Evolutionary conservation across 2,797 vertebrate genomes (phyloP), one percentile per base, ranked within the genome.

Genomic region (Siniperca undulata): DNA sequence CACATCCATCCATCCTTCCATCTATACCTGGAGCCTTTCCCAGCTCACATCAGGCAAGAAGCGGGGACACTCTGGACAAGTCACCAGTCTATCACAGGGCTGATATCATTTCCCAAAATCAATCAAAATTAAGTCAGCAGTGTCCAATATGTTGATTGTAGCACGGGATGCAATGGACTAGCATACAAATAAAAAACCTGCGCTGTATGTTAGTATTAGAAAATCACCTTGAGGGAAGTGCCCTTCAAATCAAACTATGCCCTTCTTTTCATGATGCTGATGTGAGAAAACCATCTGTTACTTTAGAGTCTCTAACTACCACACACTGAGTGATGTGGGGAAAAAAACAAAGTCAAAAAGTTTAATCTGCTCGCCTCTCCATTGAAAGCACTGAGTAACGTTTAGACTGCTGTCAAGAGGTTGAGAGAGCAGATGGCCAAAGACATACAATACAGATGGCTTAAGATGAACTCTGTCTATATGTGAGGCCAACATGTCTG

Each of bases 371-470:
- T 70, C 8, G 60, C 61, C 56, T 65, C 71, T 72, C 59, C 56
- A 69, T 66, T 13, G 38, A 86, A 87, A 81, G 40, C 71, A 38
- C 48, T 7, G 59, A 73, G 70, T 53, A 69, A 74, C 52, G 14
- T 86, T 87, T 77, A 52, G 71, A 68, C 77, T 46, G 50, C 59
- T 73, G 70, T 82, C 77, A 67, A 75, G 36, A 78, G 75, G 82
- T 78, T 78, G 76, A 85, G 53, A 77, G 76, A 91, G 80, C 90
- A 94, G 89, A 91, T 92, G 92, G 91, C 20, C 62, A 34, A 7
- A 81, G 58, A 73, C 24, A 14, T 74, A 65, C 36, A 60, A 76
- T 75, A n/a, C 80, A 88, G 78, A 86, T 84, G 82, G 73, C 55
- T 78, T 68, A 42, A 81, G 66, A 85, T 76, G 62, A 85, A 64